phyloP scores from a whole-genome alignment of 2,797 vertebrate genomes.

The Platyrinchus mystaceus region DNA sequence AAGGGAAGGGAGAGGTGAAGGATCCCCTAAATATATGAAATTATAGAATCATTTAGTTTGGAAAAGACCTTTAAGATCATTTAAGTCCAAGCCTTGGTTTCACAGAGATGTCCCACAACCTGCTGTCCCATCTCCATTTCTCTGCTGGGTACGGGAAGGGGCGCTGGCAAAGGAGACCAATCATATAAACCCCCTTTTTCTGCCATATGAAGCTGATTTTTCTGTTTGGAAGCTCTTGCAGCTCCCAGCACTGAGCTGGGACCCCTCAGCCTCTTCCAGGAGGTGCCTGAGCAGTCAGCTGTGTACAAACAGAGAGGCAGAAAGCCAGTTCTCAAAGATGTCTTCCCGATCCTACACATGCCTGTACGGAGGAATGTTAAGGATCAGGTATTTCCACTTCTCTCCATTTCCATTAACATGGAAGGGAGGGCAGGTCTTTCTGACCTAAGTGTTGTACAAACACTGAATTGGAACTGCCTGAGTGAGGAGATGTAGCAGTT shows the following conservation, averaged over 20 bases:
- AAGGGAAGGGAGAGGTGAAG: neutral
- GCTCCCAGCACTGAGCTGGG: neutral
- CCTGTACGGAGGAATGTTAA: constrained; percentile 46
- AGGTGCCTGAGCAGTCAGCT: neutral
- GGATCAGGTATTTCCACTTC: constrained; percentile 62
- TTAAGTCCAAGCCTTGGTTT: neutral
- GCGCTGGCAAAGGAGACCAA: neutral
- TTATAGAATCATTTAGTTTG: neutral
- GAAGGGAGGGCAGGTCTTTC: constrained; percentile 1
- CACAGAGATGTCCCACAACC: neutral
- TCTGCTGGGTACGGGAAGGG: neutral
- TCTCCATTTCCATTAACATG: neutral
- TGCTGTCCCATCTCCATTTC: neutral
- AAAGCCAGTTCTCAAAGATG: neutral
- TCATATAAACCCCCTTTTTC: neutral
- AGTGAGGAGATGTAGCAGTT: neutral
- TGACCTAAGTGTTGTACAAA: neutral
- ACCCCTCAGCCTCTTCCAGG: neutral
- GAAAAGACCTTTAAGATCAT: neutral
- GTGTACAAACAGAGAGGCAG: neutral
- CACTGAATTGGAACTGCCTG: neutral
- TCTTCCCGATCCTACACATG: neutral
- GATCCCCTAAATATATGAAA: neutral
- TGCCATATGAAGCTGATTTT: neutral
- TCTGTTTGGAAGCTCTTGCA: neutral